Conservation (phyloP, 2,888 invertebrate genomes). For the Bunonema sp. region DNA sequence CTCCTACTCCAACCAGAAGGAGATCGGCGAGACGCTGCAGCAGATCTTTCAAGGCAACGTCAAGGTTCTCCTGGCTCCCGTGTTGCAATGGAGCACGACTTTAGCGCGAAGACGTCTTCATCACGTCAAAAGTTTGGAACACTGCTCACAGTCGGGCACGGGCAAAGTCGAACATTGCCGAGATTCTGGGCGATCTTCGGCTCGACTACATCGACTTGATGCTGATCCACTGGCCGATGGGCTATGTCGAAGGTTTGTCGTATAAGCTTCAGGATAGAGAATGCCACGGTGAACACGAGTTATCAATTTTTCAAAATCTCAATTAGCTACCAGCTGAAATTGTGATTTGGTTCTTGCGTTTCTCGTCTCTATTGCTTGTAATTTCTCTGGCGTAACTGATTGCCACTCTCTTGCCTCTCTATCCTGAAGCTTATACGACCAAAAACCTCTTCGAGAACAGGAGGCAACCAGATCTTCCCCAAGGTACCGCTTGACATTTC, state of each 20-base stretch:
- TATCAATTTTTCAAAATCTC: too few relatives aligned
- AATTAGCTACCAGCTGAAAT: too few relatives aligned
- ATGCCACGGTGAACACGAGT: too few relatives aligned
- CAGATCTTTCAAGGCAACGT: slow-evolving; percentile 44
- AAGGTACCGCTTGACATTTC: slow-evolving; percentile 6
- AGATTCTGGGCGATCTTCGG: slow-evolving; percentile 10
- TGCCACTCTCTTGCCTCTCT: too few relatives aligned
- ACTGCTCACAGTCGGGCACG: slow-evolving; percentile 34
- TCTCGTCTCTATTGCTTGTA: too few relatives aligned
- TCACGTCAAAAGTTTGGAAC: slow-evolving; percentile 44
- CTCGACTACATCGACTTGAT: slow-evolving; percentile 35
- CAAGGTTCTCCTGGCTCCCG: slow-evolving; percentile 16
- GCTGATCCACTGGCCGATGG: slow-evolving; percentile 44
- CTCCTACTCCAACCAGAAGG: slow-evolving; percentile 46
- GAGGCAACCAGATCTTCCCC: slow-evolving; percentile 33
- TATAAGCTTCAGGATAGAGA: not conserved
- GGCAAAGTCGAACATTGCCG: slow-evolving; percentile 17
- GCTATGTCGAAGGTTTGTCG: too few relatives aligned
- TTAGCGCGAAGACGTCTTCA: too few relatives aligned
- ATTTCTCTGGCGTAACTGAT: too few relatives aligned
- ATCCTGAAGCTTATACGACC: too few relatives aligned
- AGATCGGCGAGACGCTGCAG: slow-evolving; percentile 42
- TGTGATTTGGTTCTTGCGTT: too few relatives aligned
- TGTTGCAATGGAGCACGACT: too few relatives aligned
- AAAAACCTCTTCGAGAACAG: too few relatives aligned